phyloP scores from a whole-genome alignment of 2,888 invertebrate species.

The Acrocyrtus sp. region DNA sequence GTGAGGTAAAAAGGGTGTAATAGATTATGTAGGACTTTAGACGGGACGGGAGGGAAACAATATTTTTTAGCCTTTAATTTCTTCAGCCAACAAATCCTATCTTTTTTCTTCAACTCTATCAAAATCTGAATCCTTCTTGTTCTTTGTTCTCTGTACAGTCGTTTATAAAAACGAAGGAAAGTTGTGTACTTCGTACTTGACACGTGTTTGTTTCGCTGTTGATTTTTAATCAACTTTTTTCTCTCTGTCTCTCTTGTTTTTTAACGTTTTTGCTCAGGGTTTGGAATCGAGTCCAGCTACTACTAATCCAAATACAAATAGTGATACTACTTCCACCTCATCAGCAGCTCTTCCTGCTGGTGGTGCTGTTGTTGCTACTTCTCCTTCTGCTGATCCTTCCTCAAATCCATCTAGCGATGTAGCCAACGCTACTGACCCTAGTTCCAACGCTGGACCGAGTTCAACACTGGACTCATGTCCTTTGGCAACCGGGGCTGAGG shows the following conservation, averaged over 20 bases:
- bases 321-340: slow-evolving; percentile 41
- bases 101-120: too few relatives aligned
- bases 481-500: slow-evolving; percentile 4
- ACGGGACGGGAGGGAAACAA: too few relatives aligned
- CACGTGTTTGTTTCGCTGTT: slow-evolving; percentile 23
- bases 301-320: slow-evolving; percentile 47
- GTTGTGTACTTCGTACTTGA: too few relatives aligned
- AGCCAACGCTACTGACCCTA: neutral
- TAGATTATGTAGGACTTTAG: too few relatives aligned
- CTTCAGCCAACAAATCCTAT: too few relatives aligned
- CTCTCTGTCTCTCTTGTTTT: slow-evolving; percentile 50
- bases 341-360: slow-evolving; percentile 12
- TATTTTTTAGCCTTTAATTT: too few relatives aligned
- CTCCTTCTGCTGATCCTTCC: slow-evolving; percentile 17
- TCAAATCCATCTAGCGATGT: neutral
- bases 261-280: slow-evolving; percentile 50
- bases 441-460: neutral
- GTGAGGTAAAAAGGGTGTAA: too few relatives aligned
- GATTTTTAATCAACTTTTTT: slow-evolving; percentile 50
- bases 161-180: too few relatives aligned
- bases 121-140: neutral
- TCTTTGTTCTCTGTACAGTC: slow-evolving; percentile 27
- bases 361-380: slow-evolving; percentile 16
- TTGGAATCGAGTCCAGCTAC: slow-evolving; percentile 52
- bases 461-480: neutral